Conservation (phyloP, 2,888 invertebrate genomes). For the Chesias legatella region DNA sequence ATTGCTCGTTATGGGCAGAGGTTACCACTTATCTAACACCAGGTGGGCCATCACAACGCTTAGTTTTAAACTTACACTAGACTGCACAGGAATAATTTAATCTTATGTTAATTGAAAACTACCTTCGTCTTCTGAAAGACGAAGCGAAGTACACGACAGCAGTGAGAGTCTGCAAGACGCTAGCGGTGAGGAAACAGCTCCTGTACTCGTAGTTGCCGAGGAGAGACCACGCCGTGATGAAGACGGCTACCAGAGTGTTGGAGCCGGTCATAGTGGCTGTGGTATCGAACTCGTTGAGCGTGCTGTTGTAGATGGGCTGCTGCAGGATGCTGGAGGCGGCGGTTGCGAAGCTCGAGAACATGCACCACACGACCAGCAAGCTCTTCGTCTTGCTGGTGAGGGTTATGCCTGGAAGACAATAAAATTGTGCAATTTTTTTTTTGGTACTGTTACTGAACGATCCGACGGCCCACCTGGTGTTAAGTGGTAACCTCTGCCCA, state of each 20-base stretch:
- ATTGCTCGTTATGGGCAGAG: too few species aligned
- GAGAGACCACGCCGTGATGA: slow-evolving; percentile 60
- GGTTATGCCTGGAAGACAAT: slow-evolving; percentile 56
- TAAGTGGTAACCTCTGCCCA: too few species aligned
- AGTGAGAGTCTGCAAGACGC: slow-evolving; percentile 55
- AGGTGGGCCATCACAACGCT: too few species aligned
- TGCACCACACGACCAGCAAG: slow-evolving; percentile 66
- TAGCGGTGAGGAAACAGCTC: slow-evolving; percentile 64
- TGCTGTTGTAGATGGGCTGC: slow-evolving; percentile 65
- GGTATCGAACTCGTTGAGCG: slow-evolving; percentile 68
- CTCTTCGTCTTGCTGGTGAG: slow-evolving; percentile 50
- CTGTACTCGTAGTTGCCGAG: slow-evolving; percentile 58
- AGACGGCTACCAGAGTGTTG: slow-evolving; percentile 58
- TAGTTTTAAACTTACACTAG: too few species aligned
- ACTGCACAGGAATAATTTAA: too few species aligned
- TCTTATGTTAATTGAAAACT: slow-evolving; percentile 17
- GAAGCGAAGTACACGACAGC: slow-evolving; percentile 56
- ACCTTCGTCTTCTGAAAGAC: slow-evolving; percentile 61
- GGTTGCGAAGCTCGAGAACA: slow-evolving; percentile 64
- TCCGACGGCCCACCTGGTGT: too few species aligned
- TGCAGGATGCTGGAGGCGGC: slow-evolving; percentile 62
- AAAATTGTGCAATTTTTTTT: too few species aligned
- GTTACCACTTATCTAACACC: too few species aligned
- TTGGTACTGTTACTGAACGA: too few species aligned
- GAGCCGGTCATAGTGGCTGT: slow-evolving; percentile 69